phyloP scores from a whole-genome alignment of 2,888 invertebrate genomes.

The Plutella xylostella region DNA sequence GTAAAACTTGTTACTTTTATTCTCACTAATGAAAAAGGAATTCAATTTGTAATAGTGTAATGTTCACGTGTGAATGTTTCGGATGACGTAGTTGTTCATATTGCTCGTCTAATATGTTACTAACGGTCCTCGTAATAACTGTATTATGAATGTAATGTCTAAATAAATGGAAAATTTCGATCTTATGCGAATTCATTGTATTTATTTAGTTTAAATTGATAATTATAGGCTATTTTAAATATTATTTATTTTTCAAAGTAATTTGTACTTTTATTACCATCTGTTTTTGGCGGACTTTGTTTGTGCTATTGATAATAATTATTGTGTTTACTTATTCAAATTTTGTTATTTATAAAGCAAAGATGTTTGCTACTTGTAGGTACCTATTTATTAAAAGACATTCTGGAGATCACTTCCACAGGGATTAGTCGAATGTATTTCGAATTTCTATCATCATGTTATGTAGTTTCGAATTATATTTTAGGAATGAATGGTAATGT shows the following conservation, averaged over 20 bases:
- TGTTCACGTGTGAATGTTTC: slow-evolving; percentile 9
- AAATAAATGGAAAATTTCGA: slow-evolving; percentile 44
- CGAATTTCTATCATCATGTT: background rate
- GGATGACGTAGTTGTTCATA: slow-evolving; percentile 28
- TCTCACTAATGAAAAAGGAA: too few species aligned
- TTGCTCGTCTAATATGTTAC: slow-evolving; percentile 36
- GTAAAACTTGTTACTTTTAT: slow-evolving; percentile 24
- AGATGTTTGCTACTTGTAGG: background rate
- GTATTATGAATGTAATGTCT: slow-evolving; percentile 42
- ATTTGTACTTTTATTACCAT: too few species aligned
- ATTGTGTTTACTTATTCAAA: slow-evolving; percentile 34
- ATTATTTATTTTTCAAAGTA: slow-evolving; percentile 53
- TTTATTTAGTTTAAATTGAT: slow-evolving; percentile 42
- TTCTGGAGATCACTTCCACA: background rate
- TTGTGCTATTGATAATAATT: too few species aligned
- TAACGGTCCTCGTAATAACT: slow-evolving; percentile 28
- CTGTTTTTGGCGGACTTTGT: too few species aligned
- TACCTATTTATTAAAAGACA: slow-evolving; percentile 1
- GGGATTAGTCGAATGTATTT: background rate
- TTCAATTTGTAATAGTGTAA: too few species aligned
- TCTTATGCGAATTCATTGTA: slow-evolving; percentile 37
- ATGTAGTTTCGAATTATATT: slow-evolving; percentile 2
- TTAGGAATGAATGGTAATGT: slow-evolving; percentile 3
- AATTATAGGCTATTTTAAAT: slow-evolving; percentile 32
- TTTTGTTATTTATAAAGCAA: slow-evolving; percentile 1